Conservation (phyloP, 2,888 invertebrate species). For the Electrophaes corylata region DNA sequence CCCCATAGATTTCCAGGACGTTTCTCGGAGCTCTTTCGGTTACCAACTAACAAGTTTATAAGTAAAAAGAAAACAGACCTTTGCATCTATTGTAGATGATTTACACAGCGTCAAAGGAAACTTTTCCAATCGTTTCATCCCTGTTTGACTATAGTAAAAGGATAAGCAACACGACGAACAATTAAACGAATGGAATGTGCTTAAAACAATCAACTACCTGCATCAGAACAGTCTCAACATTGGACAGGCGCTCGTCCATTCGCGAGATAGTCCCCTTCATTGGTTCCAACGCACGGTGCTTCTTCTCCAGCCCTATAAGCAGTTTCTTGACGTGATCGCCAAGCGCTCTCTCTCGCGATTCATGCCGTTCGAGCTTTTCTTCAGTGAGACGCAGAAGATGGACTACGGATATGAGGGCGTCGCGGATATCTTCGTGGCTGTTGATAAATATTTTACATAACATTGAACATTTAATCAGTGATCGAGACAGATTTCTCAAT, state of each 20-base stretch:
- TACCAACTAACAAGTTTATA: too few relatives aligned
- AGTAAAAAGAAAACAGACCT: too few relatives aligned
- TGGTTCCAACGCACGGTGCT: conserved; percentile 88
- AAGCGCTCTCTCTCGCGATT: conserved; percentile 90
- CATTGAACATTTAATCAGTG: neutral
- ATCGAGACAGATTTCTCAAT: too few relatives aligned
- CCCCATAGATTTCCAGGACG: too few relatives aligned
- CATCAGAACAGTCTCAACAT: conserved; percentile 90
- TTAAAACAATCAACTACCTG: conserved; percentile 75
- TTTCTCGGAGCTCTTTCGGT: too few relatives aligned
- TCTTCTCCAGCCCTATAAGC: conserved; percentile 88
- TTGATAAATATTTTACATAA: neutral
- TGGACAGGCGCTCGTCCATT: conserved; percentile 89
- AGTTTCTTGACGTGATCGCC: conserved; percentile 92
- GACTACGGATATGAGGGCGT: conserved; percentile 91
- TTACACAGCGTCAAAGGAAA: too few relatives aligned
- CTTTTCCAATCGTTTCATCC: too few relatives aligned
- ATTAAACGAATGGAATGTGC: neutral
- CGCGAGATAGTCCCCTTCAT: conserved; percentile 88
- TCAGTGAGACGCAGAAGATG: conserved; percentile 91
- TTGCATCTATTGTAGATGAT: too few relatives aligned
- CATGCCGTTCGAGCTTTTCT: conserved; percentile 93
- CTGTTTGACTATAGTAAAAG: too few relatives aligned
- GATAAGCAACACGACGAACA: too few relatives aligned
- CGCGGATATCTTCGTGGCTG: conserved; percentile 89